These are phyloP conservation scores for Lasioglossum zephyrum DNA, from an alignment of 2,888 invertebrate species.

Conservation along the genomic window DNA sequence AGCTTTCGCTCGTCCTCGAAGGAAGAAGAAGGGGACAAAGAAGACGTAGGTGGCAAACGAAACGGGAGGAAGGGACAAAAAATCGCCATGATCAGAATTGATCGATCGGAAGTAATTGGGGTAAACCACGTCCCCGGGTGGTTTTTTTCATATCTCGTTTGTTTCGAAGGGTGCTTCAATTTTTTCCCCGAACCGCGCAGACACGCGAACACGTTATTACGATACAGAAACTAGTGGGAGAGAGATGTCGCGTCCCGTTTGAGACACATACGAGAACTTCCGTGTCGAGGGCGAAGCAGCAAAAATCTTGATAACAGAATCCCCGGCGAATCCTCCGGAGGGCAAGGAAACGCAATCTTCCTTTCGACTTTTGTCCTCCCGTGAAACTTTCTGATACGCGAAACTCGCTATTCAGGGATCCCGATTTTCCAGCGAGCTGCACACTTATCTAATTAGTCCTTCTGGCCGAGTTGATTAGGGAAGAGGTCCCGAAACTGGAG, in stretches of 20 bases:
- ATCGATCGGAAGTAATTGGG: constrained; percentile 22
- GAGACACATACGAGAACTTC: neutral
- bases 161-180: neutral
- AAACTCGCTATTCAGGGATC: neutral
- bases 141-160: neutral
- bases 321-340: neutral
- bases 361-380: constrained; percentile 13
- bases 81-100: constrained; percentile 18
- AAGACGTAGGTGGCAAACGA: neutral
- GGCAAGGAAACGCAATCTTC: neutral
- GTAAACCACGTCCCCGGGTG: constrained; percentile 12
- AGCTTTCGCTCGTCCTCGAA: constrained; percentile 24
- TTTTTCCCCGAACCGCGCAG: neutral
- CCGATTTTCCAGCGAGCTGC: neutral
- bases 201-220: neutral
- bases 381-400: neutral
- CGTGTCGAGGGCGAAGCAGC: neutral
- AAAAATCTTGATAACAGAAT: constrained; percentile 6
- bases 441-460: neutral
- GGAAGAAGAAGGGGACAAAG: neutral
- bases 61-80: neutral
- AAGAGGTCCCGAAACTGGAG: neutral
- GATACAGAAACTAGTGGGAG: neutral
- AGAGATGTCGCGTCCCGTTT: neutral
- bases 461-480: neutral